Percentiles rank a stretch among this genome's conserved stretches.
phyloP scores from a whole-genome alignment of 2,888 invertebrate genomes.

The Melangyna quadrimaculata region DNA sequence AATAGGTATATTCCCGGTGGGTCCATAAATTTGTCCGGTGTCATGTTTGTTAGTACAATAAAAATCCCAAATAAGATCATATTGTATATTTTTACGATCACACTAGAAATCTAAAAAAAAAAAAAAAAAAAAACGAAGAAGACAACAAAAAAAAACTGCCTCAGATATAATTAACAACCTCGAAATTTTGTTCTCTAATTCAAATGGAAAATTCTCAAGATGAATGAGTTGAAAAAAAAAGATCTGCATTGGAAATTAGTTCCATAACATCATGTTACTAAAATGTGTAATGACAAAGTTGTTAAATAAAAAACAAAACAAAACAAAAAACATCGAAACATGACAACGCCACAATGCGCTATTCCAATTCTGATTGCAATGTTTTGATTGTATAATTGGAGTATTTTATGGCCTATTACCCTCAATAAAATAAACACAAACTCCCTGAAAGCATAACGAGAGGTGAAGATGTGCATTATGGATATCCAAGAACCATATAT shows the following conservation, averaged over 20 bases:
- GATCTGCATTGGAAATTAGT: constrained; percentile 36
- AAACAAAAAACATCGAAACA: constrained; percentile 45
- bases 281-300: constrained; percentile 56
- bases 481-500: constrained; percentile 38
- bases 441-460: constrained; percentile 10
- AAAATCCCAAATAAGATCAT: constrained; percentile 56
- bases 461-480: not conserved
- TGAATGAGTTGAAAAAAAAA: not conserved
- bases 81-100: constrained; percentile 53
- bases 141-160: constrained; percentile 23
- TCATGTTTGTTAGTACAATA: constrained; percentile 33
- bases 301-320: not conserved
- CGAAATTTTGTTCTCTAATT: constrained; percentile 17
- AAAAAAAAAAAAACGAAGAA: not conserved
- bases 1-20: not conserved
- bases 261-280: constrained; percentile 45
- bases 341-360: constrained; percentile 38
- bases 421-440: constrained; percentile 32
- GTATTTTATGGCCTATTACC: constrained; percentile 48
- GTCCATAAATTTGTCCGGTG: constrained; percentile 38
- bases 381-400: constrained; percentile 26
- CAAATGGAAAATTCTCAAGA: constrained; percentile 5
- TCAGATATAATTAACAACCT: constrained; percentile 38
- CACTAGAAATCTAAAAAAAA: not conserved
- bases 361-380: constrained; percentile 4